These are phyloP conservation scores for Sweltsa coloradensis DNA, from an alignment of 1,140 invertebrate genomes.

Conservation along the genomic window DNA sequence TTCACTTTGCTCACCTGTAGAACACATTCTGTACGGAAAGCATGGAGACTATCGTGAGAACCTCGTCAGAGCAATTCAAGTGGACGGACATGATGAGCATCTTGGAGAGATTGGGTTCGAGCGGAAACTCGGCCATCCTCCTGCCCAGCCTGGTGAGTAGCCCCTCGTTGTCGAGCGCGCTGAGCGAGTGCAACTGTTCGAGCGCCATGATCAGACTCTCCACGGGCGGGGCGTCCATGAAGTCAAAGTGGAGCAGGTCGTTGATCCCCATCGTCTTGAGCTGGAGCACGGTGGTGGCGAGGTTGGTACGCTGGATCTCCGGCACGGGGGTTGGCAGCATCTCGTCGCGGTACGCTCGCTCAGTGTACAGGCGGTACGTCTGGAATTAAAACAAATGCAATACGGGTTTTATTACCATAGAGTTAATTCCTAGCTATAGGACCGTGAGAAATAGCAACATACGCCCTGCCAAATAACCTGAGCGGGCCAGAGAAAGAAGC, in stretches of 20 bases:
- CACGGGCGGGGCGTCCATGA: slow-evolving; percentile 98
- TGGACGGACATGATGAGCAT: slow-evolving; percentile 99
- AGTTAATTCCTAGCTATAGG: too few relatives aligned
- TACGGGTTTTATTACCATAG: too few relatives aligned
- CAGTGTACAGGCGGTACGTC: slow-evolving; percentile 96
- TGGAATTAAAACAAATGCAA: too few relatives aligned
- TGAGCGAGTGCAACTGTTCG: slow-evolving; percentile 92
- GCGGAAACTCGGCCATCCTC: slow-evolving; percentile 97
- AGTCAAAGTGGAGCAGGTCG: slow-evolving; percentile 98
- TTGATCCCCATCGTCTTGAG: slow-evolving; percentile 99
- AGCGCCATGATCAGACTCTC: slow-evolving; percentile 95
- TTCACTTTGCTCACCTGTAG: slow-evolving; percentile 49
- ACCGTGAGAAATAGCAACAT: too few relatives aligned
- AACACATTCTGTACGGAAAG: slow-evolving; percentile 98
- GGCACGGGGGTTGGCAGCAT: slow-evolving; percentile 98
- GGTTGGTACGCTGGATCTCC: slow-evolving; percentile 96
- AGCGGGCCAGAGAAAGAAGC: too few relatives aligned
- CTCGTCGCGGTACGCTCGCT: slow-evolving; percentile 94
- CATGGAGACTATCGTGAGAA: slow-evolving; percentile 98
- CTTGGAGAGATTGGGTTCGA: slow-evolving; percentile 98
- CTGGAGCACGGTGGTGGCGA: slow-evolving; percentile 89
- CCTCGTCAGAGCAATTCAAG: slow-evolving; percentile 96
- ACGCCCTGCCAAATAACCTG: too few relatives aligned
- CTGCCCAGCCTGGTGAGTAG: slow-evolving; percentile 84
- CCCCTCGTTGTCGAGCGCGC: slow-evolving; percentile 94